Percentiles rank a stretch among this genome's conserved stretches.
phyloP scores from a whole-genome alignment of 92 coral and sea anemone genomes.

The Palythoa grandiflora region DNA sequence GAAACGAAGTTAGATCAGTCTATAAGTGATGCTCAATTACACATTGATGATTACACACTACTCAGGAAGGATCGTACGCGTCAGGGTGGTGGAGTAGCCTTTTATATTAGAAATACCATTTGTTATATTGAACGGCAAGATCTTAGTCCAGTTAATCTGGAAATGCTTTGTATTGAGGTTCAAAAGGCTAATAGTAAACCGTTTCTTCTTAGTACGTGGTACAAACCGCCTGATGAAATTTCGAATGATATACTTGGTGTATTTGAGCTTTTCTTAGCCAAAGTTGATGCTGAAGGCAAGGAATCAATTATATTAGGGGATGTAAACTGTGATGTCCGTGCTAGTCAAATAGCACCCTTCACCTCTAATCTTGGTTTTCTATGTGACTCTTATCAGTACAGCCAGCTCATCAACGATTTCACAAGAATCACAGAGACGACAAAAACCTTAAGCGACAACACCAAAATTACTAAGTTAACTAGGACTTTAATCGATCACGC shows the following conservation, averaged over 20 bases:
- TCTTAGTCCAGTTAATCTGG: conserved; percentile 25
- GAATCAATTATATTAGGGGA: conserved; percentile 30
- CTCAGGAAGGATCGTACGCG: no score
- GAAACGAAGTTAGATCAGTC: no score
- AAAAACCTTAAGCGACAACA: conserved; percentile 12
- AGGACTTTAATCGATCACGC: conserved; percentile 40
- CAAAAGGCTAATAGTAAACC: conserved; percentile 36
- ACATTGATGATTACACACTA: no score
- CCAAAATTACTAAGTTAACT: conserved; percentile 21
- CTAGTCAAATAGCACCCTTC: conserved; percentile 30
- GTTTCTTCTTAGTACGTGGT: conserved; percentile 28
- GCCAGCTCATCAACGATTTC: conserved; percentile 34
- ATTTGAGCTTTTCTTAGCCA: conserved; percentile 34
- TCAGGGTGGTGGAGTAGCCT: not conserved
- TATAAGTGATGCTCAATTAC: no score
- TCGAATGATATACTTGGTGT: conserved; percentile 29
- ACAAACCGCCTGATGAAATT: conserved; percentile 34
- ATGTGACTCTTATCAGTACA: conserved; percentile 43
- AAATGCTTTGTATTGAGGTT: conserved; percentile 30
- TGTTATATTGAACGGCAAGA: conserved; percentile 38
- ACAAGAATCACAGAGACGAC: conserved; percentile 33
- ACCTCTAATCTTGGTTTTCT: conserved; percentile 26
- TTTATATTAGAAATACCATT: conserved; percentile 31
- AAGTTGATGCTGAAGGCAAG: conserved; percentile 35
- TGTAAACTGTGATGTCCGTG: conserved; percentile 35